Conservation (phyloP, 2,888 invertebrate species). For the Erynnis tages region DNA sequence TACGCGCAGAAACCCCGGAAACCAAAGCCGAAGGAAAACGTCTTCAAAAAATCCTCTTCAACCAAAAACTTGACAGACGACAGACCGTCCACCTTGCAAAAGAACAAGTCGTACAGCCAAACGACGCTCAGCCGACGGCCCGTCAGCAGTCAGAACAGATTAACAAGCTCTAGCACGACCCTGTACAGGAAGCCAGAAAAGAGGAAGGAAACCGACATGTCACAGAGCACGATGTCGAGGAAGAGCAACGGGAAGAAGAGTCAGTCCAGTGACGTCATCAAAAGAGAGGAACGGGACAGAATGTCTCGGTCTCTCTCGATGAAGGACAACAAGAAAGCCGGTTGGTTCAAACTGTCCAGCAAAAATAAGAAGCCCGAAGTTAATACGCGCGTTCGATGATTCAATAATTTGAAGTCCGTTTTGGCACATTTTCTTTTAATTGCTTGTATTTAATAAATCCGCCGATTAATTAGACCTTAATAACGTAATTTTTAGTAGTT, state of each 20-base stretch:
- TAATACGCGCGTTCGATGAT: constrained; percentile 67
- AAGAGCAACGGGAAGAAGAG: constrained; percentile 73
- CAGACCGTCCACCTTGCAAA: constrained; percentile 62
- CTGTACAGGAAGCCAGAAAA: constrained; percentile 73
- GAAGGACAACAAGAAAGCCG: constrained; percentile 87
- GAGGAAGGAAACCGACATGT: constrained; percentile 51
- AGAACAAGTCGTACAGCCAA: constrained; percentile 74
- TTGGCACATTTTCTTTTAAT: constrained; percentile 12
- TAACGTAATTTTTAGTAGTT: too few relatives aligned
- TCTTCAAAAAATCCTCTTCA: constrained; percentile 70
- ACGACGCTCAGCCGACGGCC: constrained; percentile 63
- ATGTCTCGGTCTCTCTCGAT: constrained; percentile 86
- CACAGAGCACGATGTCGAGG: constrained; percentile 60
- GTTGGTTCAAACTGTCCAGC: constrained; percentile 85
- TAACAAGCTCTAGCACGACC: constrained; percentile 66
- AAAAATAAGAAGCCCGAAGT: constrained; percentile 70
- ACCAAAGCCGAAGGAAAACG: constrained; percentile 55
- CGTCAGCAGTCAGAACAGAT: constrained; percentile 46
- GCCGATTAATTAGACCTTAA: constrained; percentile 11
- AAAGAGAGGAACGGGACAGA: constrained; percentile 68
- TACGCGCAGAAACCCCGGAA: constrained; percentile 85
- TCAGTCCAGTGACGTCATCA: constrained; percentile 84
- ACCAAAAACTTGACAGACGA: constrained; percentile 59
- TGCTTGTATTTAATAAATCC: constrained; percentile 22
- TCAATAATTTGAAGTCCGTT: not conserved